Conservation (phyloP, 2,797 vertebrate genomes). For the Hozukius guyotensis region DNA sequence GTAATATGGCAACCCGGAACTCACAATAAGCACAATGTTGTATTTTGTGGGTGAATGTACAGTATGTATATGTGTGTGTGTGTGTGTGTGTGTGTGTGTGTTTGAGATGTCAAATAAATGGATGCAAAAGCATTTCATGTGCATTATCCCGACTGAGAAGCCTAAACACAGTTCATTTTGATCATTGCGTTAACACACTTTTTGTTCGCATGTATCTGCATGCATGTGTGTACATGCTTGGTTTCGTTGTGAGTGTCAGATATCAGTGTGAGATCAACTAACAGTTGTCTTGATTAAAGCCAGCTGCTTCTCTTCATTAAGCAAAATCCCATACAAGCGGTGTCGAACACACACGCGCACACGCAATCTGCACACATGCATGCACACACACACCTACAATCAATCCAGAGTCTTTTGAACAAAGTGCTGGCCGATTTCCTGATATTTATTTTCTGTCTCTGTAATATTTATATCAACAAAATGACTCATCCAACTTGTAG, state of each 20-base stretch:
- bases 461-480: not conserved
- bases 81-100: not conserved
- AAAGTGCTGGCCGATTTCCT: not conserved
- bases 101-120: not conserved
- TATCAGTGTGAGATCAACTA: slow-evolving; percentile 23
- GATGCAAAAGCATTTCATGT: not conserved
- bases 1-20: slow-evolving; percentile 12
- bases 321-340: slow-evolving; percentile 8
- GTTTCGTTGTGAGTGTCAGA: not conserved
- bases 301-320: slow-evolving; percentile 59
- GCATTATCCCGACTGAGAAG: not conserved
- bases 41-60: not conserved
- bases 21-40: not conserved
- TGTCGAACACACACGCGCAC: not conserved
- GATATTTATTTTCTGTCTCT: not conserved
- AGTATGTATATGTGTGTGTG: not conserved
- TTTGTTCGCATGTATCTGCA: not conserved
- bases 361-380: not conserved
- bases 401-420: not conserved
- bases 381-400: not conserved
- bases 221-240: not conserved
- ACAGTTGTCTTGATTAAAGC: slow-evolving; percentile 49
- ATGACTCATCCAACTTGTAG: not conserved
- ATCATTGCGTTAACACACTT: not conserved
- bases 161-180: not conserved